Evolutionary conservation across 2,113 vertebrate species (phyloP).

Genomic region (Perccottus glenii): DNA sequence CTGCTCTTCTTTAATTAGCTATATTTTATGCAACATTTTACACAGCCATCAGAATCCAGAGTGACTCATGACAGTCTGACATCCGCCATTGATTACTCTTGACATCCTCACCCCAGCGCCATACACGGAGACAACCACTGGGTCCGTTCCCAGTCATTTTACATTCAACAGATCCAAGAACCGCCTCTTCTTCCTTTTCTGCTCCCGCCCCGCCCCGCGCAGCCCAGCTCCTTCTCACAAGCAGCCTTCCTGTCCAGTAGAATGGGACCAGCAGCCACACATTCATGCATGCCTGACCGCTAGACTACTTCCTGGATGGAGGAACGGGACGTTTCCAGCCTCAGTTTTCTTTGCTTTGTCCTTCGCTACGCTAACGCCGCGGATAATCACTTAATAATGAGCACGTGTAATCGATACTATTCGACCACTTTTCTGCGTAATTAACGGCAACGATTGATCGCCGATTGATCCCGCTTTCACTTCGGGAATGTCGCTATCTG

Average conservation of each 20-base stretch:
- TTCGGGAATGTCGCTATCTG: constrained; percentile 77
- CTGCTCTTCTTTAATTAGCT: constrained; percentile 10
- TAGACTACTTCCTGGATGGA: constrained; percentile 90
- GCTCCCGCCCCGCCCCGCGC: constrained; percentile 66
- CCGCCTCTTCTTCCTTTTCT: constrained; percentile 69
- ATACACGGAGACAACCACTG: constrained; percentile 26
- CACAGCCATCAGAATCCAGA: constrained; percentile 8
- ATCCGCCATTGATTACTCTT: constrained; percentile 26
- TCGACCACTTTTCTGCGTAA: constrained; percentile 58
- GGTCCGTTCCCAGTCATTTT: constrained; percentile 54
- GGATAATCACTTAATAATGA: constrained; percentile 79
- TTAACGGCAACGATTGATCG: constrained; percentile 68
- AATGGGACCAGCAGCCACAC: constrained; percentile 67
- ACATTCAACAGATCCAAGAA: constrained; percentile 61
- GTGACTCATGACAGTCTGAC: constrained; percentile 22
- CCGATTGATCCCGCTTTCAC: constrained; percentile 57
- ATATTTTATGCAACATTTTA: constrained; percentile 47
- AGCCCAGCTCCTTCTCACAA: constrained; percentile 30
- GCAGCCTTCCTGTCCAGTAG: constrained; percentile 66
- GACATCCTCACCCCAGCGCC: constrained; percentile 24
- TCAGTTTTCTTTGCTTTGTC: constrained; percentile 63
- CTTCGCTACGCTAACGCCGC: constrained; percentile 71
- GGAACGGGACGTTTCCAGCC: constrained; percentile 85
- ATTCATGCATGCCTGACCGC: constrained; percentile 70
- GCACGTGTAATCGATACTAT: constrained; percentile 59